A percentile compares a stretch with the other conserved stretches of the same genome.
phyloP scores from a whole-genome alignment of 2,888 invertebrate species.

The Lordiphosa andalusiaca region DNA sequence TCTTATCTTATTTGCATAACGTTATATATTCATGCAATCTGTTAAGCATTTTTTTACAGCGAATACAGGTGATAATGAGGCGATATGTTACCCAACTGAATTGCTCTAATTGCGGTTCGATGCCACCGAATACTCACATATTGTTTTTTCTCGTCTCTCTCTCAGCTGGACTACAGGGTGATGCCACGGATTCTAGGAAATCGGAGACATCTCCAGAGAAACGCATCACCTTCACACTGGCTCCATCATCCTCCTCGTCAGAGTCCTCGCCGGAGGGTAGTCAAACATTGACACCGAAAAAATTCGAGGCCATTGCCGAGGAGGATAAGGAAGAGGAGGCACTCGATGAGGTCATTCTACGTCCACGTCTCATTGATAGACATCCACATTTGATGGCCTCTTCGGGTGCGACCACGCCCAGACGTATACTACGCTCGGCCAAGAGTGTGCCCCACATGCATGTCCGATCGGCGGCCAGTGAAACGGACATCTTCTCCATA shows the following conservation, averaged over 20 bases:
- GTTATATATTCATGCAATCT: slow-evolving; percentile 13
- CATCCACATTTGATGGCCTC: slow-evolving; percentile 68
- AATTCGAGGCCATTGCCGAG: slow-evolving; percentile 77
- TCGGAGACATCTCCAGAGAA: slow-evolving; percentile 51
- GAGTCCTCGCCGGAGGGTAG: slow-evolving; percentile 78
- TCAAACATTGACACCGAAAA: slow-evolving; percentile 69
- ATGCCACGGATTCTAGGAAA: slow-evolving; percentile 57
- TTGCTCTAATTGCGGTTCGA: too few species aligned
- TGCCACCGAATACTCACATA: not conserved
- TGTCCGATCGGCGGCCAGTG: slow-evolving; percentile 76
- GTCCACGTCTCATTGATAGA: slow-evolving; percentile 76
- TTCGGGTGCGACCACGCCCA: slow-evolving; percentile 44
- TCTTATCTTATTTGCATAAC: slow-evolving; percentile 14
- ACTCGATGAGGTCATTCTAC: slow-evolving; percentile 73
- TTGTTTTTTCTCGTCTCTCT: not conserved
- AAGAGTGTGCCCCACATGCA: slow-evolving; percentile 79
- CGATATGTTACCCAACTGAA: not conserved
- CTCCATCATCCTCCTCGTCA: slow-evolving; percentile 51
- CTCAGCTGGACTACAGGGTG: slow-evolving; percentile 53
- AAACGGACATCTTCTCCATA: slow-evolving; percentile 80
- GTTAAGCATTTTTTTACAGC: slow-evolving; percentile 1
- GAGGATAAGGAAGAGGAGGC: slow-evolving; percentile 65
- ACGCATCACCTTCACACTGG: slow-evolving; percentile 77
- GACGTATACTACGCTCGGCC: slow-evolving; percentile 73
- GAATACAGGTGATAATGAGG: not conserved